Evolutionary conservation across 2,888 invertebrate genomes (phyloP).

Genomic region (Eudasyphora cyanicolor): DNA sequence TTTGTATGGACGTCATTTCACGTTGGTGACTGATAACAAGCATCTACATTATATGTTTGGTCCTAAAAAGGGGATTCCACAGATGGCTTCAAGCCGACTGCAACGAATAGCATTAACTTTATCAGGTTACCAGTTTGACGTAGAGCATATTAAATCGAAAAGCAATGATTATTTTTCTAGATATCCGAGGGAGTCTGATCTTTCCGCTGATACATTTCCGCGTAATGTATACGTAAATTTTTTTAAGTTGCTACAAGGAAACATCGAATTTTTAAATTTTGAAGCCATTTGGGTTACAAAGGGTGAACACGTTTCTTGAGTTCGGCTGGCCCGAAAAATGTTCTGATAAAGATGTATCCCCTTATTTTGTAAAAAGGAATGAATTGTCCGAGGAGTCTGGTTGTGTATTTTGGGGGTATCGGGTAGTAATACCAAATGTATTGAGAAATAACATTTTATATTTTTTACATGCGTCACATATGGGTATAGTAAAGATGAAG

Average conservation of each 20-base stretch:
- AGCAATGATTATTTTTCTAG: conserved; percentile 68
- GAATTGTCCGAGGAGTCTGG: conserved; percentile 49
- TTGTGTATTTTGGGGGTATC: conserved; percentile 61
- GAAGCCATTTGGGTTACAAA: not conserved
- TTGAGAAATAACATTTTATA: conserved; percentile 14
- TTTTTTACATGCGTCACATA: conserved; percentile 62
- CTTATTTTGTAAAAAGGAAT: conserved; percentile 36
- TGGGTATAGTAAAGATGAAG: conserved; percentile 65
- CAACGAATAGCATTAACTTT: conserved; percentile 66
- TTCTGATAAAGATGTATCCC: conserved; percentile 14
- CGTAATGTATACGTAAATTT: conserved; percentile 2
- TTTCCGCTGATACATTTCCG: not conserved
- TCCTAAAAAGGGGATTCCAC: conserved; percentile 71
- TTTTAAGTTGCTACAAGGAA: not conserved
- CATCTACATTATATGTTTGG: conserved; percentile 72
- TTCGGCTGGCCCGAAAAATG: conserved; percentile 27
- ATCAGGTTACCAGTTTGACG: conserved; percentile 66
- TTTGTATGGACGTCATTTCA: conserved; percentile 75
- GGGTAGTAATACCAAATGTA: conserved; percentile 47
- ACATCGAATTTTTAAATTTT: not conserved
- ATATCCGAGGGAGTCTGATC: conserved; percentile 18
- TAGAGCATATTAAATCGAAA: conserved; percentile 61
- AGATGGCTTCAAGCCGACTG: conserved; percentile 70
- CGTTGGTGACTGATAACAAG: conserved; percentile 74
- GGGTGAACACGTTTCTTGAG: not conserved